These are phyloP conservation scores for Phasianus colchicus DNA, from an alignment of 2,113 vertebrate genomes.

Conservation along the genomic window DNA sequence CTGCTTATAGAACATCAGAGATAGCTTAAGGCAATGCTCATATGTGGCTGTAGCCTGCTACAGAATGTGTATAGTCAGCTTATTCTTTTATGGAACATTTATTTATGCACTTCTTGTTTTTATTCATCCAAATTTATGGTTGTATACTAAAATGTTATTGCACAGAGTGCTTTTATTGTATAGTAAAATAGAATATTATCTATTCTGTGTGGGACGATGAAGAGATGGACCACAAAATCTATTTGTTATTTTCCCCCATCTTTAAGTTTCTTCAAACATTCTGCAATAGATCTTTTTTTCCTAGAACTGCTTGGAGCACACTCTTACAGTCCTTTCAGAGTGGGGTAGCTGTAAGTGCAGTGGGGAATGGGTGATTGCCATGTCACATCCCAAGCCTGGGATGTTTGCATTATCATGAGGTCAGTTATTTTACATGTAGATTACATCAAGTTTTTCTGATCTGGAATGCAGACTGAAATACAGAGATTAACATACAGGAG, in stretches of 20 bases:
- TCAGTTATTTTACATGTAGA: neutral
- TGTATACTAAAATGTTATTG: neutral
- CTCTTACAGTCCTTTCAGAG: neutral
- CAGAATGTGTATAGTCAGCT: neutral
- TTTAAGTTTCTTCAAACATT: neutral
- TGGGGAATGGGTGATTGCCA: neutral
- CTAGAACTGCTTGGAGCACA: neutral
- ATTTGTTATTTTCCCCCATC: neutral
- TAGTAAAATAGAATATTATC: neutral
- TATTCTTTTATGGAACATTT: neutral
- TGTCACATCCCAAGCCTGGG: neutral
- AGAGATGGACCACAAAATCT: neutral
- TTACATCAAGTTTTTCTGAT: neutral
- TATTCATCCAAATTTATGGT: conserved; percentile 7
- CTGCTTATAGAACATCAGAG: neutral
- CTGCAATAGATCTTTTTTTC: neutral
- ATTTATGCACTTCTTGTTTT: neutral
- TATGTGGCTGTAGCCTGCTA: neutral
- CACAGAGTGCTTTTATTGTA: neutral
- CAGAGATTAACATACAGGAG: neutral
- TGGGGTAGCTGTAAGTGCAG: neutral
- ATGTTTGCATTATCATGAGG: neutral
- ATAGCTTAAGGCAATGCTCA: neutral
- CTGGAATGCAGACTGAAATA: neutral
- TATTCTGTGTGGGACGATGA: neutral